These are phyloP conservation scores for Anser cygnoides DNA, from an alignment of 2,113 vertebrate species.

Conservation along the genomic window DNA sequence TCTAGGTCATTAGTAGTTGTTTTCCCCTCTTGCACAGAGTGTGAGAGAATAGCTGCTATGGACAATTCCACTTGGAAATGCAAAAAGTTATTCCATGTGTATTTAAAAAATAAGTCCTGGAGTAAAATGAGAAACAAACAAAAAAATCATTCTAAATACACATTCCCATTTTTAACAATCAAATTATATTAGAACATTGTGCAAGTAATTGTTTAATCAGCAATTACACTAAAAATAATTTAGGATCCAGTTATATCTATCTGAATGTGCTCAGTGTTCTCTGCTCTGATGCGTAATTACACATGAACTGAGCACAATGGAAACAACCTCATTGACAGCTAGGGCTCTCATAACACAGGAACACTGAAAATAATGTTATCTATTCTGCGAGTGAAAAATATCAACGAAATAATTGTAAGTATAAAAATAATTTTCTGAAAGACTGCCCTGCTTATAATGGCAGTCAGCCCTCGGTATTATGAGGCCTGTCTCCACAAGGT, in stretches of 20 bases:
- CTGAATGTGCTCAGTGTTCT: not conserved
- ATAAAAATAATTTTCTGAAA: not conserved
- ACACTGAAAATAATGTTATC: not conserved
- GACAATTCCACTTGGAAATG: slow-evolving; percentile 98
- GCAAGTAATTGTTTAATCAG: not conserved
- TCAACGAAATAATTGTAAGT: not conserved
- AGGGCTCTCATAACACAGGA: not conserved
- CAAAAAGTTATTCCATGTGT: slow-evolving; percentile 98
- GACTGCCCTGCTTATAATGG: rapidly evolving
- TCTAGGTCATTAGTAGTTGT: not conserved
- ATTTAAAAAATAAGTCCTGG: slow-evolving; percentile 97
- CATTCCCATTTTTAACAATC: rapidly evolving
- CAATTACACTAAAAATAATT: not conserved
- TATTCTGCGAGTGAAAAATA: not conserved
- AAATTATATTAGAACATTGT: rapidly evolving
- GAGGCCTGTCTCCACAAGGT: not conserved
- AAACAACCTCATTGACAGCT: not conserved
- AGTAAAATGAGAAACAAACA: not conserved
- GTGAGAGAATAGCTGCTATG: slow-evolving; percentile 89
- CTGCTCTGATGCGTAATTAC: rapidly evolving
- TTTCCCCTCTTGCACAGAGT: slow-evolving; percentile 78
- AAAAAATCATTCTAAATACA: rapidly evolving
- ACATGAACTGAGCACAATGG: not conserved
- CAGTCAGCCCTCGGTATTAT: rapidly evolving
- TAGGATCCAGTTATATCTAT: rapidly evolving